phyloP scores from a whole-genome alignment of 2,888 invertebrate species.

The Microdon myrmicae region DNA sequence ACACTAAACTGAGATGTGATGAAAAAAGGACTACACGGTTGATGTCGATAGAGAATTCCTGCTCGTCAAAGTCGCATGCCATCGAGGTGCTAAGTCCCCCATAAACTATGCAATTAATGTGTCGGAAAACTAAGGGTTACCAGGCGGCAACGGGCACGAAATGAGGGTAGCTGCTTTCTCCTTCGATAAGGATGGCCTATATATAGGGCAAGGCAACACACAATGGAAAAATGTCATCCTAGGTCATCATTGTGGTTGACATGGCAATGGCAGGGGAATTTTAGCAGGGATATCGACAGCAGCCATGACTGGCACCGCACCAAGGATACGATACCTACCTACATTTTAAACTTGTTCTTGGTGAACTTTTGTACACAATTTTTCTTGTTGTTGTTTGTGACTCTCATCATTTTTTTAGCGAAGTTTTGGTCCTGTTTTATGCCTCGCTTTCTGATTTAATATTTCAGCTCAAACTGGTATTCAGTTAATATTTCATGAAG shows the following conservation, averaged over 20 bases:
- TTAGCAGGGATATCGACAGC: constrained; percentile 19
- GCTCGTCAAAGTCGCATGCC: constrained; percentile 44
- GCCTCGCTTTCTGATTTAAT: no score
- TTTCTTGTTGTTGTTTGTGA: no score
- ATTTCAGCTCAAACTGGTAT: no score
- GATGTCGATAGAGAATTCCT: constrained; percentile 22
- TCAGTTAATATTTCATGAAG: no score
- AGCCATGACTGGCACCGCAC: constrained; percentile 5
- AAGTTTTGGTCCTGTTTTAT: no score
- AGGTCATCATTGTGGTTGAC: constrained; percentile 44
- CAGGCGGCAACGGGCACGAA: not conserved
- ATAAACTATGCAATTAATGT: constrained; percentile 50
- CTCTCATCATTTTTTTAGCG: no score
- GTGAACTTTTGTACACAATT: constrained; percentile 12
- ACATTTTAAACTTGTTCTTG: no score
- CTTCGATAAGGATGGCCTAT: constrained; percentile 20
- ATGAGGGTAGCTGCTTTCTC: constrained; percentile 17
- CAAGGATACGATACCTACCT: no score
- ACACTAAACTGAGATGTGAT: constrained; percentile 21
- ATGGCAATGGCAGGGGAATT: constrained; percentile 39
- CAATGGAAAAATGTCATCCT: constrained; percentile 48
- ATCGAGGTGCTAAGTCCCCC: constrained; percentile 44
- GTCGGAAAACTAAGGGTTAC: constrained; percentile 25
- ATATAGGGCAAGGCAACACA: constrained; percentile 45
- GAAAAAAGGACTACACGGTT: constrained; percentile 6